These are phyloP conservation scores for Rugalucina vietnamica DNA, from an alignment of 2,888 invertebrate species.

Conservation along the genomic window DNA sequence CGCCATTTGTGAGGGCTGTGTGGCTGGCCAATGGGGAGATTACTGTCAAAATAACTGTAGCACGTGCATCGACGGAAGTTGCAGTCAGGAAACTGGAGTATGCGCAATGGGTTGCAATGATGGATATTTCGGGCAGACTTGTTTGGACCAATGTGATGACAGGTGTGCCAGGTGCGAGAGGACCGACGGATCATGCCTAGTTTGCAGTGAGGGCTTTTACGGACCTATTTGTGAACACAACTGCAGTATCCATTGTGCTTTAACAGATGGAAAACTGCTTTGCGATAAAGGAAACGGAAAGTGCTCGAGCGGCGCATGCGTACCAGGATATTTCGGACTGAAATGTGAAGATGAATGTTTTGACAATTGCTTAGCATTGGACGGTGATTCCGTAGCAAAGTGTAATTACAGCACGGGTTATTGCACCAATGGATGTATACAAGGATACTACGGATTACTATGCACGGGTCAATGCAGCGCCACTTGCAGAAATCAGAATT, in stretches of 20 bases:
- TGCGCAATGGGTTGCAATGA: slow-evolving; percentile 32
- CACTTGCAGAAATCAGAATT: slow-evolving; percentile 32
- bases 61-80: slow-evolving; percentile 33
- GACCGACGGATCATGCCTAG: slow-evolving; percentile 38
- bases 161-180: slow-evolving; percentile 42
- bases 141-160: slow-evolving; percentile 33
- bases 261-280: background rate
- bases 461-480: slow-evolving; percentile 35
- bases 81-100: slow-evolving; percentile 30
- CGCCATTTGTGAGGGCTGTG: slow-evolving; percentile 16
- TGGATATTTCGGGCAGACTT: slow-evolving; percentile 39
- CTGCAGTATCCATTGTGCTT: slow-evolving; percentile 43
- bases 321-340: background rate
- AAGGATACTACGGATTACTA: slow-evolving; percentile 27
- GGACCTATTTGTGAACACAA: slow-evolving; percentile 42
- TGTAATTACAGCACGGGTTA: slow-evolving; percentile 29
- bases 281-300: slow-evolving; percentile 36
- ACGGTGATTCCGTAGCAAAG: background rate
- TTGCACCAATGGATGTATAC: slow-evolving; percentile 34
- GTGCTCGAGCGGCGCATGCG: slow-evolving; percentile 42
- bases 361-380: background rate
- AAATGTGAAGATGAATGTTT: background rate
- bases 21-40: slow-evolving; percentile 7
- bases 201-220: slow-evolving; percentile 37
- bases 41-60: slow-evolving; percentile 40